Conservation (phyloP, 2,888 invertebrate genomes). For the Ormyrus labotus region DNA sequence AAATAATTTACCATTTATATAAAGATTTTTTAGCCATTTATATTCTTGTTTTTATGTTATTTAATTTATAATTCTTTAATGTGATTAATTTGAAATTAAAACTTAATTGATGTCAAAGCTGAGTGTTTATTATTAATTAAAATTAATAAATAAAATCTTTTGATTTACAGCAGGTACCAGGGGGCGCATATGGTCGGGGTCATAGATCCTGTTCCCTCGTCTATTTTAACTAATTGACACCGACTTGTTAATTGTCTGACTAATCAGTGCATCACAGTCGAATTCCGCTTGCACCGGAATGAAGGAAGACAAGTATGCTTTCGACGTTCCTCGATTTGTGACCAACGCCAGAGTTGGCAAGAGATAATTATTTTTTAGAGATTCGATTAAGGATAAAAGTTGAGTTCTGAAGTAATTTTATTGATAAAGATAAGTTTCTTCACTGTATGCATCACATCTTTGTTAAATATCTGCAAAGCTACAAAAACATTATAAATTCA, state of each 20-base stretch:
- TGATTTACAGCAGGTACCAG: constrained; percentile 67
- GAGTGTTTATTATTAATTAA: background rate
- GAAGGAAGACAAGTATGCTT: constrained; percentile 50
- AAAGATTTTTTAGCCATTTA: background rate
- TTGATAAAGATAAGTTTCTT: constrained; percentile 49
- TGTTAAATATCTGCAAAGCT: constrained; percentile 49
- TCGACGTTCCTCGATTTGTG: constrained; percentile 52
- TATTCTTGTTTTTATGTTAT: too few species aligned
- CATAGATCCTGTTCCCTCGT: constrained; percentile 70
- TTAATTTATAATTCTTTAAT: background rate
- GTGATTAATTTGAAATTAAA: background rate
- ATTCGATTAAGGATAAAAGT: constrained; percentile 50
- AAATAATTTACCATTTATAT: background rate
- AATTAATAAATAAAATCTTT: constrained; percentile 24
- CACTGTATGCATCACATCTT: constrained; percentile 50
- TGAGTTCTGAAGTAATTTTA: constrained; percentile 53
- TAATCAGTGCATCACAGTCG: constrained; percentile 66
- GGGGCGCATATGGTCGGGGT: constrained; percentile 71
- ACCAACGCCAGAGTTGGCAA: constrained; percentile 43
- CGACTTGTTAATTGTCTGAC: constrained; percentile 69
- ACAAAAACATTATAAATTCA: constrained; percentile 43
- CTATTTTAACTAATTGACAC: constrained; percentile 73
- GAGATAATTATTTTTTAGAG: constrained; percentile 51
- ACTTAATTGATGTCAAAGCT: too few species aligned
- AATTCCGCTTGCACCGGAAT: constrained; percentile 50